Percentiles rank a stretch among this genome's conserved stretches.
These are phyloP conservation scores for Prietella phreatophila DNA, from an alignment of 2,113 vertebrate species.

Conservation along the genomic window DNA sequence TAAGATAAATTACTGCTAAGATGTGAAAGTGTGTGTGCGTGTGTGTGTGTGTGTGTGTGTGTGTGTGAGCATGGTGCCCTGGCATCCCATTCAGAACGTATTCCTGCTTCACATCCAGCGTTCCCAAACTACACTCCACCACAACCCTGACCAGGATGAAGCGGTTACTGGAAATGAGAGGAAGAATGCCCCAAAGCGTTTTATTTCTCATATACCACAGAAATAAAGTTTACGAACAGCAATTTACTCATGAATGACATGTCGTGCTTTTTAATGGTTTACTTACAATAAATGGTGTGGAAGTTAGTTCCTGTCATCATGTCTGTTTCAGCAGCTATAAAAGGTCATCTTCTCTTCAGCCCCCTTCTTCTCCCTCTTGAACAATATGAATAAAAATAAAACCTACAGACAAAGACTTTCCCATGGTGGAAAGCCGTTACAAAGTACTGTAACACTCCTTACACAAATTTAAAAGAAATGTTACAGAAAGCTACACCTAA, in stretches of 20 bases:
- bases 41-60: neutral
- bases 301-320: neutral
- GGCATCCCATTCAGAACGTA: neutral
- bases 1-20: neutral
- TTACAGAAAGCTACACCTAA: neutral
- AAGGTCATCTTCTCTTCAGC: neutral
- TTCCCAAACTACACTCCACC: neutral
- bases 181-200: neutral
- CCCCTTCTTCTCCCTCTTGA: neutral
- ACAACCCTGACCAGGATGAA: neutral
- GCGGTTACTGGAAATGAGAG: neutral
- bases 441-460: neutral
- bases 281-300: neutral
- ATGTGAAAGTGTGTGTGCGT: neutral
- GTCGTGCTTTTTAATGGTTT: neutral
- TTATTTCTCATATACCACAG: neutral
- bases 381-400: neutral
- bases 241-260: neutral
- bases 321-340: neutral
- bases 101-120: neutral
- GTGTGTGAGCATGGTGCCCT: neutral
- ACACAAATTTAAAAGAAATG: neutral
- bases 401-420: neutral
- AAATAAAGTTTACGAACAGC: neutral
- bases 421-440: neutral